Evolutionary conservation across 2,888 invertebrate genomes (phyloP), one percentile per base, ranked within the genome.

Genomic region (Odontothrips loti): DNA sequence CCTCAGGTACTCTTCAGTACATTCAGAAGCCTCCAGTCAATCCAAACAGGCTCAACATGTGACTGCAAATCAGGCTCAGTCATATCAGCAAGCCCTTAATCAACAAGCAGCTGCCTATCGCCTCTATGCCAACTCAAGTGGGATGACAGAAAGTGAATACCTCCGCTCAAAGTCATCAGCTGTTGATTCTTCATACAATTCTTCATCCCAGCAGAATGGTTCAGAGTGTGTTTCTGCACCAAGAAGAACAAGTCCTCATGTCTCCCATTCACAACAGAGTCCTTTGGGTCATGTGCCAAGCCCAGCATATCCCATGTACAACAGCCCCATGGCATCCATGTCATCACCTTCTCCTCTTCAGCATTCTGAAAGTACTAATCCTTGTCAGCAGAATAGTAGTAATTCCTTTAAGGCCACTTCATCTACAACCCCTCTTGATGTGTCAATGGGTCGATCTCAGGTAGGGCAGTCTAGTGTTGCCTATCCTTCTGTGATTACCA

Each of bases 241-340:
- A 6, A 89, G 93, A 84, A 89, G 93, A 84, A 92, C 92, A 51
- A 93, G 93, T 87, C 93, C 89, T 83, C 88, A 89, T 86, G 93
- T 91, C 86, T 90, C 91, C 15, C 92, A 92, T 85, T 92, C 93
- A 17, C 93, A 93, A 86, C 91, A 92, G 63, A 93, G 93, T 82
- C 93, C 93, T 1, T 86, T 93, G 80, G 92, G 93, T 81, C 93
- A 93, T 87, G 93, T 92, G 47, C 92, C 93, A 84, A 93, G 93
- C 88, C 94, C 94, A 80, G 93, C 93, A 81, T 95, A 95, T 89
- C 95, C 95, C 75, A 91, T 94, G 90, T 95, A 95, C 87, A 93
- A 95, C 87, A 95, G 94, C 87, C 95, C 95, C 34, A 92, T 94
- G 92, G 92, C 93, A 85, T 91, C 93, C 9, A 91, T 93, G 84